Base-by-base conservation (phyloP, 53 echinoderm and acorn worm species). In the Temnopleurus reevesii region DNA sequence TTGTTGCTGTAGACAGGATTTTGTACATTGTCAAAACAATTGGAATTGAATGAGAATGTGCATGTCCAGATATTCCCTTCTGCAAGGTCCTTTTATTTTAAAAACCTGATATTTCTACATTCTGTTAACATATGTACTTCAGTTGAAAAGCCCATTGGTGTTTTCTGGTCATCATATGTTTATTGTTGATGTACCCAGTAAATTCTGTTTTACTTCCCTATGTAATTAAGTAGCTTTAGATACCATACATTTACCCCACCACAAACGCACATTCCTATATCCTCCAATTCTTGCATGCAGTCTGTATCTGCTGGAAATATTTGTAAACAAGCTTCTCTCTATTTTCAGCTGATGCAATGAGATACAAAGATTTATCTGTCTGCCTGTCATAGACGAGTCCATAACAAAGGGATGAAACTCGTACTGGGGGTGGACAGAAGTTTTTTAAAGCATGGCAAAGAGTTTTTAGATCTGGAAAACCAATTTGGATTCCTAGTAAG, bases 281-380 rank as follows among this genome's bases (percentile, higher is more conserved):
- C 63, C 13, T 10, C 33, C 13, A n/a, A n/a, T 8, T 34, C 31
- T 4, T 34, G 30, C 34, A 17, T 34, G 34, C 17, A 63, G 17
- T 56, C 15, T 24, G 4, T 63, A 33, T 63, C 63, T 63, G 31
- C 13, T 63, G 63, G 63, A 63, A 34, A 34, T 63, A 58, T 58
- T 58, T 58, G 58, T 58, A 63, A 63, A 63, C 63, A 63, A 63
- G 30, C 63, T 63, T 63, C 63, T 33, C 63, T 63, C 63, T 63
- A 63, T 63, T 63, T 63, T 63, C 13, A 31, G 63, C 30, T 63
- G 63, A 63, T 63, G 31, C 34, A 31, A 18, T 33, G 18, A 63
- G 63, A 33, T 31, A 63, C 63, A 63, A 63, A 63, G 63, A 63
- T 31, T 63, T 63, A 63, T 63, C 63, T 63, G 63, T 63, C 63